phyloP scores from a whole-genome alignment of 2,113 vertebrate species.

The Syrmaticus mikado region DNA sequence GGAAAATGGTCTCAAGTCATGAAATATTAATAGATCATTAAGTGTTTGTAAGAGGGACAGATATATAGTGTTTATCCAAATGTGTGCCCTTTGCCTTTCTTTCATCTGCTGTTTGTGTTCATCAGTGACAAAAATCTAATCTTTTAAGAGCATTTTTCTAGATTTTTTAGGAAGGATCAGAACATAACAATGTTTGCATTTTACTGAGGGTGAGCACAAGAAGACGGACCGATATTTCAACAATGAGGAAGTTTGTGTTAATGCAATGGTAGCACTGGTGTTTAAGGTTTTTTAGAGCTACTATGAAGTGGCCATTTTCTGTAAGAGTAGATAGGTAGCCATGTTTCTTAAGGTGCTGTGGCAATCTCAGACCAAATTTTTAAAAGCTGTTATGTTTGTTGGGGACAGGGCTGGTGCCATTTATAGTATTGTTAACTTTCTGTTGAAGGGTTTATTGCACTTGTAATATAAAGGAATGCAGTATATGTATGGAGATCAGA shows the following conservation, averaged over 20 bases:
- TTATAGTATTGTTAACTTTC: neutral
- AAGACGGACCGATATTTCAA: neutral
- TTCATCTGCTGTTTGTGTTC: neutral
- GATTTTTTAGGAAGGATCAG: neutral
- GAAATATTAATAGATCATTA: conserved; percentile 54
- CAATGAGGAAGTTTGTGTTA: neutral
- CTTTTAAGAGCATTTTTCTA: too few species aligned
- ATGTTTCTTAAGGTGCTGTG: neutral
- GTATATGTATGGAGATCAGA: too few species aligned
- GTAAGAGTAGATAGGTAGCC: neutral
- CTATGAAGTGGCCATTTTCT: neutral
- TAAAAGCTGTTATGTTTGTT: neutral
- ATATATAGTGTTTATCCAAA: neutral
- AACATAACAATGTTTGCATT: neutral
- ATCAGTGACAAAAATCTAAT: too few species aligned
- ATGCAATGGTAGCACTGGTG: neutral
- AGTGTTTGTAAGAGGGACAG: neutral
- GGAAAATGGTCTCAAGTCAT: conserved; percentile 24
- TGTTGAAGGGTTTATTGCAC: neutral
- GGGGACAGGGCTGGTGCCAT: neutral
- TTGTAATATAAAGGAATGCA: neutral
- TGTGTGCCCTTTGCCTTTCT: neutral
- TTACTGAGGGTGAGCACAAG: neutral
- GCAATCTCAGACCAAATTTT: neutral
- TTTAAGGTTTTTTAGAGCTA: neutral